A percentile compares a stretch with the other conserved stretches of the same genome.
These are phyloP conservation scores for Eristalis pertinax DNA, from an alignment of 2,888 invertebrate genomes.

Conservation along the genomic window DNA sequence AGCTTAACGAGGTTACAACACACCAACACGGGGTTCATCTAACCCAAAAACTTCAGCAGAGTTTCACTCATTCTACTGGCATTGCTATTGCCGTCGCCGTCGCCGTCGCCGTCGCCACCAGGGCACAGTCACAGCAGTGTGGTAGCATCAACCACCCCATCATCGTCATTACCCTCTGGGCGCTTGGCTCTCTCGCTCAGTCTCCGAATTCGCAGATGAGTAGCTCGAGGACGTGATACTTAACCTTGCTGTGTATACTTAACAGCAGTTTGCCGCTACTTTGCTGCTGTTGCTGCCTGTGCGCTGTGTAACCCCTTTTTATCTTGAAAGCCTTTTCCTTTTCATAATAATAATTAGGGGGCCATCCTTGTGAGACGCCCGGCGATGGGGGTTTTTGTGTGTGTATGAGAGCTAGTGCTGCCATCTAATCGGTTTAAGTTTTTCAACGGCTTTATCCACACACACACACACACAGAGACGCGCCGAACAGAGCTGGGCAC, in stretches of 20 bases:
- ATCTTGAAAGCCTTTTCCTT: conserved; percentile 70
- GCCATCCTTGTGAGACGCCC: conserved; percentile 60
- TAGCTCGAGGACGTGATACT: conserved; percentile 69
- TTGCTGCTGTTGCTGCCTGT: conserved; percentile 40
- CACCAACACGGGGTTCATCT: conserved; percentile 75
- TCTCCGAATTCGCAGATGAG: conserved; percentile 64
- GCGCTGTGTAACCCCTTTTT: conserved; percentile 65
- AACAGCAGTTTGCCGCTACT: conserved; percentile 60
- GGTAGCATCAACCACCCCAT: conserved; percentile 28
- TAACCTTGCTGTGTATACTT: conserved; percentile 70
- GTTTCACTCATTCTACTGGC: not conserved
- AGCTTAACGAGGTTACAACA: conserved; percentile 82
- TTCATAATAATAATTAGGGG: conserved; percentile 72
- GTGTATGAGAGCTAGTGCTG: conserved; percentile 26
- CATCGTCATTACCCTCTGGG: conserved; percentile 53
- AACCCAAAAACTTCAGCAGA: conserved; percentile 57
- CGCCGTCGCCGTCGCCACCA: conserved; percentile 14
- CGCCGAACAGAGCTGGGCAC: not conserved
- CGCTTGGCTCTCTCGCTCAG: conserved; percentile 21
- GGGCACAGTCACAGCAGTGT: not conserved
- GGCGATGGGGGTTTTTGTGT: not conserved
- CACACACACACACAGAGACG: conserved; percentile 1
- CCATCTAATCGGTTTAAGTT: conserved; percentile 70
- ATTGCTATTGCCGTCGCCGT: conserved; percentile 7
- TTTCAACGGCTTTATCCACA: conserved; percentile 30